Percentiles rank a stretch among this genome's conserved stretches.
phyloP scores from a whole-genome alignment of 2,113 vertebrate genomes.

The Cebus imitator region DNA sequence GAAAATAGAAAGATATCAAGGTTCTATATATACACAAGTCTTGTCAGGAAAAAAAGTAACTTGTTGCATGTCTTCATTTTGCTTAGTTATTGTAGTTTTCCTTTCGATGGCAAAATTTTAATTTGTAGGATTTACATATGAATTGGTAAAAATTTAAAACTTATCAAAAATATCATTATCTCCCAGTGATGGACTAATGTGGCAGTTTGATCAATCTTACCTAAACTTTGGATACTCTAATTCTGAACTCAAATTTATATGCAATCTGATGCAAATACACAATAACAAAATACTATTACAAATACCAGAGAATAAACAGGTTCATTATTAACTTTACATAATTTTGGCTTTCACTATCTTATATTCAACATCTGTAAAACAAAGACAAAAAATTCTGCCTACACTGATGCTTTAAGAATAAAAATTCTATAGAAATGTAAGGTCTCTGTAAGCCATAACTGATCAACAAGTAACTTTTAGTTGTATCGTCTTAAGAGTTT shows the following conservation, averaged over 20 bases:
- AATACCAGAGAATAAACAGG: not conserved
- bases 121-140: not conserved
- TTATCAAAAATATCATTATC: not conserved
- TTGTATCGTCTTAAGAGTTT: not conserved
- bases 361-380: not conserved
- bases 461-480: not conserved
- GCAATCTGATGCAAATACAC: not conserved
- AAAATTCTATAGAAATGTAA: not conserved
- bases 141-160: not conserved
- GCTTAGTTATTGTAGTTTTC: not conserved
- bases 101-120: not conserved
- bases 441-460: not conserved
- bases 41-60: not conserved
- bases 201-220: not conserved
- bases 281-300: not conserved
- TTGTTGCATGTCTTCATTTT: not conserved
- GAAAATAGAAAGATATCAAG: not conserved
- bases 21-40: not conserved
- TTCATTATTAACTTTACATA: not conserved
- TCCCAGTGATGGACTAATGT: not conserved
- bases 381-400: not conserved
- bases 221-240: conserved; percentile 6
- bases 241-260: conserved; percentile 36
- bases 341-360: not conserved
- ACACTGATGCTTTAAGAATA: not conserved